These are phyloP conservation scores for Mesorhabditis sp. DNA, from an alignment of 2,888 invertebrate genomes.

Conservation along the genomic window DNA sequence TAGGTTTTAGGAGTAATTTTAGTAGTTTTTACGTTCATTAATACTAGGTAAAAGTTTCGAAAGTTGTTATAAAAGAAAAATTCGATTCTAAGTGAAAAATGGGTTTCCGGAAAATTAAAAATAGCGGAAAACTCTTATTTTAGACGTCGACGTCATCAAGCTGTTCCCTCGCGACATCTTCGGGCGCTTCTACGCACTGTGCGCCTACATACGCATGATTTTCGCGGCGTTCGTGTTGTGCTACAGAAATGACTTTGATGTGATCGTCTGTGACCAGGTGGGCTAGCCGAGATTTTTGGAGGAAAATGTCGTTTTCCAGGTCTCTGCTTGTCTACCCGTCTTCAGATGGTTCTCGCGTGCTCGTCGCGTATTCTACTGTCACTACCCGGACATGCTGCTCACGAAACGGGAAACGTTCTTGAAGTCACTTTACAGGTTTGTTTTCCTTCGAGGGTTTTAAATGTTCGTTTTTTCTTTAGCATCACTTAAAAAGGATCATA, in stretches of 20 bases:
- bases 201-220: constrained; percentile 87
- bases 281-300: too few species aligned
- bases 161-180: constrained; percentile 87
- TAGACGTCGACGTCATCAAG: constrained; percentile 71
- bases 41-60: too few species aligned
- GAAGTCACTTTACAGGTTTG: background rate
- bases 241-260: constrained; percentile 68
- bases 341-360: constrained; percentile 67
- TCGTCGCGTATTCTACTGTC: constrained; percentile 82
- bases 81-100: background rate
- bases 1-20: background rate
- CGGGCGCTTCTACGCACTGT: constrained; percentile 82
- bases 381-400: constrained; percentile 78
- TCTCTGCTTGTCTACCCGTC: constrained; percentile 86
- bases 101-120: too few species aligned
- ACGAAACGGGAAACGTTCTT: background rate
- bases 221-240: constrained; percentile 80
- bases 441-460: background rate
- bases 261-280: constrained; percentile 79
- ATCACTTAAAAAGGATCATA: background rate
- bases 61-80: background rate
- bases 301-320: constrained; percentile 57
- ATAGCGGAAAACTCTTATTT: background rate
- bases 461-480: background rate
- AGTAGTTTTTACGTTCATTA: background rate